A percentile compares a stretch with the other conserved stretches of the same genome.
Conservation (phyloP, 2,888 invertebrate species). For the Taphrorychus bicolor region DNA sequence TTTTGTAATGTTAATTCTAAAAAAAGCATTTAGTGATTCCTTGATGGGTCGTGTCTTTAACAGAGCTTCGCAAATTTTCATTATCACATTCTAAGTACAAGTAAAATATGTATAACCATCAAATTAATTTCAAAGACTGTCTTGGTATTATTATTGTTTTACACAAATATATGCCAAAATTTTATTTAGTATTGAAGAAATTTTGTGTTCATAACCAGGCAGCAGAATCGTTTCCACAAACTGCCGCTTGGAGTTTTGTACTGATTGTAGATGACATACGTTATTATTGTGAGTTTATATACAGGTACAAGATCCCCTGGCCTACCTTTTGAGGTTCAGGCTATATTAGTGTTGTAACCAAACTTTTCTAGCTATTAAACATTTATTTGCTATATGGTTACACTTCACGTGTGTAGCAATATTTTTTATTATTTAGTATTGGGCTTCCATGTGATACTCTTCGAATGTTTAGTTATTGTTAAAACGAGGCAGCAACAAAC, state of each 20-base stretch:
- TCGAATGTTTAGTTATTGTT: too few relatives aligned
- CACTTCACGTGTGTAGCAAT: not conserved
- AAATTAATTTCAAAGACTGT: conserved; percentile 31
- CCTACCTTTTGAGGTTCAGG: not conserved
- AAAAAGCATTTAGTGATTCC: not conserved
- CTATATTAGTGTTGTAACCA: not conserved
- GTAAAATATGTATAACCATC: conserved; percentile 4
- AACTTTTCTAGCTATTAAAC: not conserved
- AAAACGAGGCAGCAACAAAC: too few relatives aligned
- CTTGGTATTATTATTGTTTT: conserved; percentile 26
- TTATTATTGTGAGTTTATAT: not conserved
- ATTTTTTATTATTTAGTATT: too few relatives aligned
- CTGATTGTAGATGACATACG: not conserved
- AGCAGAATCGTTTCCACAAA: not conserved
- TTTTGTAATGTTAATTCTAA: too few relatives aligned
- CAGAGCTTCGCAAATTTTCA: not conserved
- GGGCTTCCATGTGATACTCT: too few relatives aligned
- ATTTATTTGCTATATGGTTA: not conserved
- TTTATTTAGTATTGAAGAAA: conserved; percentile 4
- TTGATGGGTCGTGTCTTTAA: not conserved
- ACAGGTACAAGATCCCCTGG: not conserved
- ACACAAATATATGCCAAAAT: conserved; percentile 28
- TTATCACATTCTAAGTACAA: not conserved
- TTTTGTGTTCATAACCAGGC: conserved; percentile 18
- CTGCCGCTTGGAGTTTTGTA: not conserved